Base-by-base conservation (phyloP, 2,113 vertebrate species). In the Henicopernis longicauda region DNA sequence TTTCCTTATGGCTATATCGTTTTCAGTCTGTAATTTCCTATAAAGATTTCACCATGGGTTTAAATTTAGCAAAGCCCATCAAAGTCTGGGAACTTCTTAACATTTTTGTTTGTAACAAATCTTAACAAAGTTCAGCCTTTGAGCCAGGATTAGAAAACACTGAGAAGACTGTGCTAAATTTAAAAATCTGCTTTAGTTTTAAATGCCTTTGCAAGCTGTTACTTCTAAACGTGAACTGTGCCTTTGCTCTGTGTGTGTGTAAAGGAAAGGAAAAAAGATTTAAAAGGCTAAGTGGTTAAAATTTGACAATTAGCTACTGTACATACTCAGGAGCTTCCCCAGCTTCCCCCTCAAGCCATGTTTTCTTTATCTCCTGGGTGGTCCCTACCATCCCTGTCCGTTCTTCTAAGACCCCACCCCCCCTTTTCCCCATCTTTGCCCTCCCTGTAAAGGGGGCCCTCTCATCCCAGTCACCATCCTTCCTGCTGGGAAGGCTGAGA, bases 311-410 rank as follows among this genome's bases (percentile, higher is more conserved):
- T 98, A 94, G 95, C 97, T 93, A 89, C 96, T 96, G 61, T 93
- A 78, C 58, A 32, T 87, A 23, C 90, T 94, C 57, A 89, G 94
- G 66, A 95, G 50, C 84, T 34, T 96, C 91, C 78, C 63, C 62
- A 76, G 54, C 55, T 82, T 80, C 82, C 42, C 70, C 55, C 76
- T 80, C 57, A 77, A 27, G 22, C 47, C 49, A 1, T 96, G 95
- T 97, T 96, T 98, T 52, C 83, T 92, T 93, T 90, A 84, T 80
- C 76, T 87, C 85, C 73, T 95, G 96, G 95, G 94, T 97, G 94
- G 95, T 96, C 84, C 22, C 59, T 52, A 73, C 23, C 57, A 90
- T 89, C 70, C 38, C 45, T 76, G 20, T 67, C 89, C 18, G 4
- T 94, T 91, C 65, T 86, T 55, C 31, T 36, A 82, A 52, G 82